Evolutionary conservation across 2,888 invertebrate genomes (phyloP).

Genomic region (Drosophila niveifrons): DNA sequence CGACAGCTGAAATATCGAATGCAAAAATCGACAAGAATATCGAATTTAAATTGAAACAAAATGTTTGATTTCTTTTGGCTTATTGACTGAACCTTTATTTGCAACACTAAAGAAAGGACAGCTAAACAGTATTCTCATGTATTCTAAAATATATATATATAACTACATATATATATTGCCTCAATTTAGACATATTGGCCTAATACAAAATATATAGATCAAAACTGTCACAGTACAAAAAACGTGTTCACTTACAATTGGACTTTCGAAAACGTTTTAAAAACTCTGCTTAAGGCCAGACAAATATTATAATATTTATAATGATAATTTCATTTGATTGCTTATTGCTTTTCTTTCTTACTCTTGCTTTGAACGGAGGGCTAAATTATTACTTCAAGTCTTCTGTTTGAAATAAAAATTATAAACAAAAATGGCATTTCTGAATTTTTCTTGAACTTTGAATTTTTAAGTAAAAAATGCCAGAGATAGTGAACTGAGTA

Average conservation of each 20-base stretch:
- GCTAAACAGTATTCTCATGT: constrained; percentile 20
- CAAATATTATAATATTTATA: constrained; percentile 16
- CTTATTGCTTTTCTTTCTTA: constrained; percentile 1
- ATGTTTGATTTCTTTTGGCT: neutral
- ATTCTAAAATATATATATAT: constrained; percentile 24
- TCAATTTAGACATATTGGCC: constrained; percentile 53
- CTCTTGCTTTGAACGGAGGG: constrained; percentile 63
- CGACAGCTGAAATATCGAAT: neutral
- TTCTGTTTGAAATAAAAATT: constrained; percentile 17
- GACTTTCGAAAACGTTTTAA: constrained; percentile 51
- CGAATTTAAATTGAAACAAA: neutral
- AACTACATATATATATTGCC: constrained; percentile 49
- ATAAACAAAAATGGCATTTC: constrained; percentile 16
- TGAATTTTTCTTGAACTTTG: constrained; percentile 9
- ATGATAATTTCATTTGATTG: constrained; percentile 53
- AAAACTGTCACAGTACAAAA: constrained; percentile 54
- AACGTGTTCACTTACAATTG: constrained; percentile 42
- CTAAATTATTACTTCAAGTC: constrained; percentile 53
- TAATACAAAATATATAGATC: constrained; percentile 41
- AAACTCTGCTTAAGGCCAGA: constrained; percentile 61
- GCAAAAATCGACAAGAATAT: neutral
- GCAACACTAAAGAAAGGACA: constrained; percentile 48
- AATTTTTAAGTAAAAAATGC: constrained; percentile 21
- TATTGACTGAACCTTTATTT: constrained; percentile 66
- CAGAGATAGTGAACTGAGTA: constrained; percentile 4